These are phyloP conservation scores for Chelonoidis abingdonii DNA, from an alignment of 2,113 vertebrate species.

Conservation along the genomic window DNA sequence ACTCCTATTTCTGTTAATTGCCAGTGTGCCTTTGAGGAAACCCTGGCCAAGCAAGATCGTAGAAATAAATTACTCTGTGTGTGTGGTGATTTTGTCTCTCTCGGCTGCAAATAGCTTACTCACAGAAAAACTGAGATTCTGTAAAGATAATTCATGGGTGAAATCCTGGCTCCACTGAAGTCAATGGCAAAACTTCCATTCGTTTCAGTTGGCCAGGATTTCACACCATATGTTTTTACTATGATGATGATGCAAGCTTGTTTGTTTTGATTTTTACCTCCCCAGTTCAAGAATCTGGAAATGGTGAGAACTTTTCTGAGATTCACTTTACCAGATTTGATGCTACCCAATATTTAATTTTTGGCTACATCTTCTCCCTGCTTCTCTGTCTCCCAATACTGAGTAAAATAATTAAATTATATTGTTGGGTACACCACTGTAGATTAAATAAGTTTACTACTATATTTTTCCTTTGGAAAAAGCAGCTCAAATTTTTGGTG, in stretches of 20 bases:
- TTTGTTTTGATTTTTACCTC: constrained; percentile 1
- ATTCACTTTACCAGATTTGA: not conserved
- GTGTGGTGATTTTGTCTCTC: not conserved
- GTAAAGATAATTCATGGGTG: not conserved
- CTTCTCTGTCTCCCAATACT: not conserved
- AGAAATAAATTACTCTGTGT: not conserved
- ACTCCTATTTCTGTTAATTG: constrained; percentile 11
- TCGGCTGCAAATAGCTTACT: not conserved
- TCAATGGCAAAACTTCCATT: not conserved
- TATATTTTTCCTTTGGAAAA: not conserved
- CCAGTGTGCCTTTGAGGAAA: not conserved
- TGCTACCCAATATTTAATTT: not conserved
- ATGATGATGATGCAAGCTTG: not conserved
- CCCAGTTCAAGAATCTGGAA: not conserved
- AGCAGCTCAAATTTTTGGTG: not conserved
- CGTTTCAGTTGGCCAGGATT: not conserved
- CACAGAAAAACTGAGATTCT: not conserved
- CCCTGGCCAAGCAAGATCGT: accelerated
- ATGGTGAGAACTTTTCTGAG: not conserved
- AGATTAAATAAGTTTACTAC: not conserved
- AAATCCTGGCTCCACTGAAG: not conserved
- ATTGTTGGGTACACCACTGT: not conserved
- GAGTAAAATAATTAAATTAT: not conserved
- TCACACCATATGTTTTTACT: not conserved
- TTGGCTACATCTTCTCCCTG: not conserved